These are phyloP conservation scores for Criorhina ranunculi DNA, from an alignment of 2,888 invertebrate species.

Conservation along the genomic window DNA sequence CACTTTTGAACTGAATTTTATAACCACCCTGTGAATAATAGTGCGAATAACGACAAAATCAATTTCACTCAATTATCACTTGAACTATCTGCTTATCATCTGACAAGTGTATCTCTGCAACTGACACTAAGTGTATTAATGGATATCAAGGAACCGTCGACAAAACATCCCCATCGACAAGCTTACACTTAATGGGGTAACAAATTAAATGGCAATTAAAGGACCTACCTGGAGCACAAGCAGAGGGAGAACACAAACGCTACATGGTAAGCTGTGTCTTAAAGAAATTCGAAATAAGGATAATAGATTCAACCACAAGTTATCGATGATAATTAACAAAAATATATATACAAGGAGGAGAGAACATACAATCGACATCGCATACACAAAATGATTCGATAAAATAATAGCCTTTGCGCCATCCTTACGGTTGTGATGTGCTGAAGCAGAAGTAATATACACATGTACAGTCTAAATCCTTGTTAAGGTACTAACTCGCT, in stretches of 20 bases:
- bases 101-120: constrained; percentile 37
- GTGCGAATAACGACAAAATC: constrained; percentile 32
- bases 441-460: constrained; percentile 63
- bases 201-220: constrained; percentile 69
- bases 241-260: neutral
- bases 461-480: constrained; percentile 71
- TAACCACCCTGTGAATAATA: constrained; percentile 2
- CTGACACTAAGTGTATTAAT: constrained; percentile 66
- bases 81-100: constrained; percentile 40
- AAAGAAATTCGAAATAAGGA: constrained; percentile 1
- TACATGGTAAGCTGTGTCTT: neutral
- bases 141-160: constrained; percentile 37
- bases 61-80: constrained; percentile 63
- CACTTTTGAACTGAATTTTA: constrained; percentile 1
- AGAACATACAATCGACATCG: constrained; percentile 55
- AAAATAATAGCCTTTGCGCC: constrained; percentile 62
- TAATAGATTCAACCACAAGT: constrained; percentile 36
- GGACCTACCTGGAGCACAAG: constrained; percentile 13
- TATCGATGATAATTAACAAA: constrained; percentile 66
- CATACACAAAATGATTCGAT: constrained; percentile 63
- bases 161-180: neutral
- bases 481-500: constrained; percentile 53
- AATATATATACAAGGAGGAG: constrained; percentile 30
- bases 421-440: constrained; percentile 53
- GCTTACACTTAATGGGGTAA: constrained; percentile 29